Evolutionary conservation across 1,140 invertebrate species (phyloP).

Genomic region (Conus ventricosus): DNA sequence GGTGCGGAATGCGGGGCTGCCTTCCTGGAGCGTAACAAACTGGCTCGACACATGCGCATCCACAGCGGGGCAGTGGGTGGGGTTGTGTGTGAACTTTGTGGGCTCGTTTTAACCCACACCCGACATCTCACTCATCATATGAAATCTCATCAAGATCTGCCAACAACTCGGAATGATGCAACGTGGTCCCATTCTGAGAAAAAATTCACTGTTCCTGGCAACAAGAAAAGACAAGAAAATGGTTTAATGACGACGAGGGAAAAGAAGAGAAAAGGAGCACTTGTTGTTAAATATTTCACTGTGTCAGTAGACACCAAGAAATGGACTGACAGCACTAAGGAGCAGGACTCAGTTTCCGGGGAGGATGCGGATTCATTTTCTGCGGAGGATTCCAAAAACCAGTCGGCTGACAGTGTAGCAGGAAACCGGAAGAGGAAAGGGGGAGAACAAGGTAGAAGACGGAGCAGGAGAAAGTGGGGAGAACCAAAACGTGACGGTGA

Average conservation of each 20-base stretch:
- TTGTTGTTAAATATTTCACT: neutral
- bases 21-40: constrained; percentile 21
- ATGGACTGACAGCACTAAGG: neutral
- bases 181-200: too few relatives aligned
- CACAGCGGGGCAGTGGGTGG: neutral
- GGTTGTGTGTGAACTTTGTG: constrained; percentile 12
- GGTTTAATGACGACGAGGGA: neutral
- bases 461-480: neutral
- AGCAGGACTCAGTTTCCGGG: neutral
- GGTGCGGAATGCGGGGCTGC: constrained; percentile 15
- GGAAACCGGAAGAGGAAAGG: neutral
- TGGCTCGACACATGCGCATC: neutral
- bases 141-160: neutral
- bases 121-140: constrained; percentile 8
- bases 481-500: neutral
- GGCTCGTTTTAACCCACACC: neutral
- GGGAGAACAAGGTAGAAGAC: neutral
- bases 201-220: neutral
- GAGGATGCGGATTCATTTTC: too few relatives aligned
- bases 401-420: neutral
- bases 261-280: neutral
- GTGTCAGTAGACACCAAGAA: neutral
- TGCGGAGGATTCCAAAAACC: neutral
- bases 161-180: neutral
- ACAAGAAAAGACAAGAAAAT: neutral